Evolutionary conservation across 1,140 invertebrate genomes (phyloP).

Genomic region (Caenorhabditis elegans): DNA sequence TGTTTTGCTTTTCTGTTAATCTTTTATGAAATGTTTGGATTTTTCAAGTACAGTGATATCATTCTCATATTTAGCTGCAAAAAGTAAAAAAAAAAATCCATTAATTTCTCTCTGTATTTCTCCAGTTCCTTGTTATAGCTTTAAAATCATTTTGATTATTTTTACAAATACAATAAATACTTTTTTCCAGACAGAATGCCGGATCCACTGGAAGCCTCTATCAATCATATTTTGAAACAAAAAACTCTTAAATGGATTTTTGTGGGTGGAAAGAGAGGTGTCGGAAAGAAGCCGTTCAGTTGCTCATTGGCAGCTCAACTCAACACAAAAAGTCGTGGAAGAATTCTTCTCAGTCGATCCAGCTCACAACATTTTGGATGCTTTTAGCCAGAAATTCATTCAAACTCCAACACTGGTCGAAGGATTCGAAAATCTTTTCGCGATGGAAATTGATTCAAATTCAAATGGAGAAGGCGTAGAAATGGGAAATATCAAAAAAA

Average conservation of each 20-base stretch:
- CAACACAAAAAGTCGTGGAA: slow-evolving; percentile 86
- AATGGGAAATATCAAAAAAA: background rate
- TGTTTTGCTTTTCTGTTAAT: no score
- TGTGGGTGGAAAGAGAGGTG: slow-evolving; percentile 85
- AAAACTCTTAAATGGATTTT: slow-evolving; percentile 91
- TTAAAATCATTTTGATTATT: no score
- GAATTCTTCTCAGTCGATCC: slow-evolving; percentile 98
- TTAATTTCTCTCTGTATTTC: no score
- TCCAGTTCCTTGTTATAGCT: no score
- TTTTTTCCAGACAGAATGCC: background rate
- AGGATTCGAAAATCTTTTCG: slow-evolving; percentile 90
- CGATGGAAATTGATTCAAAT: slow-evolving; percentile 74
- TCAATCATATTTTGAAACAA: slow-evolving; percentile 91
- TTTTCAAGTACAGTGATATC: no score
- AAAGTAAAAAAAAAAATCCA: no score
- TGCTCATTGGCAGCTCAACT: slow-evolving; percentile 93
- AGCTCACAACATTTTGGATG: slow-evolving; percentile 93
- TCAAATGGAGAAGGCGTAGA: slow-evolving; percentile 17
- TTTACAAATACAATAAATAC: no score
- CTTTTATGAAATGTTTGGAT: no score
- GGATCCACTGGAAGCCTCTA: slow-evolving; percentile 74
- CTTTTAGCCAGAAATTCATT: slow-evolving; percentile 91
- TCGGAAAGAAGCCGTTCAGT: slow-evolving; percentile 97
- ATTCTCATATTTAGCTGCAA: no score
- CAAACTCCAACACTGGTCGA: slow-evolving; percentile 86